Evolutionary conservation across 2,888 invertebrate species (phyloP).

Genomic region (Macrophya annulata): DNA sequence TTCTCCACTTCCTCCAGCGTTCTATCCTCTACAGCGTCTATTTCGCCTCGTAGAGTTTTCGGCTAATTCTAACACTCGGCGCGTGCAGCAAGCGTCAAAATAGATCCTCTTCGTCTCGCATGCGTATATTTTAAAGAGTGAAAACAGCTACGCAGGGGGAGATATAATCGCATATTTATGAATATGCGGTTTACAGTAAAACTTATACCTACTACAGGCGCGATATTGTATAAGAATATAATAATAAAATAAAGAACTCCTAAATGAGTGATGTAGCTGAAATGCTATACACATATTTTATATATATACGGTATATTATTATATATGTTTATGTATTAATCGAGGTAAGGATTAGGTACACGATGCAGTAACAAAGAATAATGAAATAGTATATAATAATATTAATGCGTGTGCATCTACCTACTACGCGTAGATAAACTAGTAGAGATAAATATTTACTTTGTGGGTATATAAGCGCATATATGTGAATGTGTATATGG

Average conservation of each 20-base stretch:
- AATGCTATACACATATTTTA: no score
- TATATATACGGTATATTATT: background rate
- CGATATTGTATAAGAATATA: no score
- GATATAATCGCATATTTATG: background rate
- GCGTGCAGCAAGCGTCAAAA: slow-evolving; percentile 24
- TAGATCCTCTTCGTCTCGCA: background rate
- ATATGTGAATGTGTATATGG: background rate
- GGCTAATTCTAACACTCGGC: slow-evolving; percentile 2
- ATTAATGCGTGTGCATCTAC: background rate
- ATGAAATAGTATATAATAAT: background rate
- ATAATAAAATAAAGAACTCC: background rate
- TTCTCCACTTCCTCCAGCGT: no score
- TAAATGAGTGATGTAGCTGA: background rate
- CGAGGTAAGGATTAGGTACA: background rate
- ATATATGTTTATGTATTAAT: no score
- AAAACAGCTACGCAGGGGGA: background rate
- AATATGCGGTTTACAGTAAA: no score
- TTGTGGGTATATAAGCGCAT: background rate
- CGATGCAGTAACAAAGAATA: background rate
- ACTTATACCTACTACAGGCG: no score
- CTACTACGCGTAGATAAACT: slow-evolving; percentile 3
- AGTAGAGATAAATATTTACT: slow-evolving; percentile 15
- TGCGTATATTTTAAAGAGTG: background rate
- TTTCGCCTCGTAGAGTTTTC: background rate
- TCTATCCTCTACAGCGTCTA: no score